These are phyloP conservation scores for Drosophila miranda DNA, from an alignment of 1,140 invertebrate species.

Conservation along the genomic window DNA sequence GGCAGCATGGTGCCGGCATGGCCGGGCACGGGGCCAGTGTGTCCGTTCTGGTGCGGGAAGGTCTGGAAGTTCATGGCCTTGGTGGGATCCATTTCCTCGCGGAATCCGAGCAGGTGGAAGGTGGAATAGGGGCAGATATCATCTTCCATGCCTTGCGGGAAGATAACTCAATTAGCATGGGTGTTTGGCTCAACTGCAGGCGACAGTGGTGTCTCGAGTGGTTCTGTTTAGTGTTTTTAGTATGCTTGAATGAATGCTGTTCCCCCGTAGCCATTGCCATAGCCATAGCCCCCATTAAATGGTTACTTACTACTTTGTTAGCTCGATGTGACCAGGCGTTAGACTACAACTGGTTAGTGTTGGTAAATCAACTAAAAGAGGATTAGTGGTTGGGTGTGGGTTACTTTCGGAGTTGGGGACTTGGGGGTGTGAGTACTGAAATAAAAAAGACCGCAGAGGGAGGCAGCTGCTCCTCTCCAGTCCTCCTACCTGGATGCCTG, in stretches of 20 bases:
- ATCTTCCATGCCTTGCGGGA: slow-evolving; percentile 91
- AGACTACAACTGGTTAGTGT: slow-evolving; percentile 53
- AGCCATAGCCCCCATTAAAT: slow-evolving; percentile 1
- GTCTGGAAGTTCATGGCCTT: slow-evolving; percentile 94
- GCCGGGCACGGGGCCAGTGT: slow-evolving; percentile 82
- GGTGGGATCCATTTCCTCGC: slow-evolving; percentile 96
- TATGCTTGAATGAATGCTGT: slow-evolving; percentile 40
- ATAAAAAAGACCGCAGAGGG: slow-evolving; percentile 29
- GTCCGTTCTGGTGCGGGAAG: slow-evolving; percentile 92
- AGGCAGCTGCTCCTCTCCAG: slow-evolving; percentile 23
- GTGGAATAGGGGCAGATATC: slow-evolving; percentile 97
- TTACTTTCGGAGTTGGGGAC: neutral
- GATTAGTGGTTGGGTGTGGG: slow-evolving; percentile 6
- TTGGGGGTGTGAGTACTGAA: slow-evolving; percentile 17
- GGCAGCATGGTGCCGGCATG: slow-evolving; percentile 91
- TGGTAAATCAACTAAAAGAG: slow-evolving; percentile 21
- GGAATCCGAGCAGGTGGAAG: slow-evolving; percentile 96
- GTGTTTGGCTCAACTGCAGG: neutral
- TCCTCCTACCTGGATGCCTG: slow-evolving; percentile 84
- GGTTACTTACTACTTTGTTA: slow-evolving; percentile 52
- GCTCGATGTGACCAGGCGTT: slow-evolving; percentile 44
- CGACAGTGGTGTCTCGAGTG: slow-evolving; percentile 3
- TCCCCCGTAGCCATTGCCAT: neutral
- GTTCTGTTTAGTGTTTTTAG: slow-evolving; percentile 71
- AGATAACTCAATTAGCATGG: slow-evolving; percentile 28